These are phyloP conservation scores for Danio rerio DNA, from an alignment of 2,113 vertebrate genomes.

Conservation along the genomic window DNA sequence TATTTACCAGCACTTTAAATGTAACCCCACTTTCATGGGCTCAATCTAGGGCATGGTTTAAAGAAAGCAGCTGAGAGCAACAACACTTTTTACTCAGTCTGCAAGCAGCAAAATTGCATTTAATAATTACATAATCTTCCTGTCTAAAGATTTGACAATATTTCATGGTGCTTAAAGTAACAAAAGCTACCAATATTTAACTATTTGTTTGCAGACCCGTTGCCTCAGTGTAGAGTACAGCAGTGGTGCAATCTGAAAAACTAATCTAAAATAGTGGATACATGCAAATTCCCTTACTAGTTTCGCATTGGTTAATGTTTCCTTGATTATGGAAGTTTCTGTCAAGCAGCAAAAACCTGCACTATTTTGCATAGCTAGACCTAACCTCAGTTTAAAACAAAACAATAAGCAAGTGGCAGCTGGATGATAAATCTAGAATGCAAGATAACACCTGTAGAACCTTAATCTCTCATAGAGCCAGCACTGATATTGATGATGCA, in stretches of 20 bases:
- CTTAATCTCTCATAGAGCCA: not conserved
- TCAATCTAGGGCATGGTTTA: slow-evolving; percentile 15
- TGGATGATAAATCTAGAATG: not conserved
- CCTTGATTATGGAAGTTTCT: not conserved
- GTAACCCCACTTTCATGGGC: not conserved
- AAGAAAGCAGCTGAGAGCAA: slow-evolving; percentile 2
- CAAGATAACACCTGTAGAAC: not conserved
- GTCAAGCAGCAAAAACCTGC: not conserved
- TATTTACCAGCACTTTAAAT: slow-evolving; percentile 25
- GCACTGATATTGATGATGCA: not conserved
- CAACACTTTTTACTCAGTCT: not conserved
- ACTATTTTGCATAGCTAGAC: not conserved
- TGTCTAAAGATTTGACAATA: not conserved
- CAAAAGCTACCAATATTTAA: slow-evolving; percentile 3
- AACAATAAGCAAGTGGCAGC: not conserved
- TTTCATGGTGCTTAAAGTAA: not conserved
- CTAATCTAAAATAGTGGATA: not conserved
- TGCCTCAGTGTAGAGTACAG: too few species aligned
- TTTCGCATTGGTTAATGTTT: not conserved
- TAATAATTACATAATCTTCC: not conserved
- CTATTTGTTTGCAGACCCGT: not conserved
- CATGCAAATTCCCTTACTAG: not conserved
- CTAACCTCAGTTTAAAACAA: not conserved
- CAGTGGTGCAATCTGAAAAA: not conserved
- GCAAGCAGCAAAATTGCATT: not conserved